Evolutionary conservation across 2,113 vertebrate species (phyloP).

Genomic region (Pachycephala philippinensis): DNA sequence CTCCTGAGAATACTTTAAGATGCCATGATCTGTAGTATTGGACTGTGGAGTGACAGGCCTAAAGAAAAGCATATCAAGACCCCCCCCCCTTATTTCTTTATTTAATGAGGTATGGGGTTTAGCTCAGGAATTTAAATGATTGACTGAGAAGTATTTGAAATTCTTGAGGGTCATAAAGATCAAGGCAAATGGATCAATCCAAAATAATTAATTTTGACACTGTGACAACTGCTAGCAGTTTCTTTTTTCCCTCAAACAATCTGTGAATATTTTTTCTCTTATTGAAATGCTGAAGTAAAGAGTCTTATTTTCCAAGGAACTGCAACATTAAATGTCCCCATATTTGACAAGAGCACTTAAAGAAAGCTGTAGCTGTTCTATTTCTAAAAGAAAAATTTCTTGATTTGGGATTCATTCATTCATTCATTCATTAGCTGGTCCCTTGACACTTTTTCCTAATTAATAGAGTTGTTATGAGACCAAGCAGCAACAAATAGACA

Average conservation of each 20-base stretch:
- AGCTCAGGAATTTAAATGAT: conserved; percentile 35
- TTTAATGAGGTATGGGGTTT: conserved; percentile 13
- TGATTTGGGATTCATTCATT: not conserved
- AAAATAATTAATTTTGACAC: conserved; percentile 21
- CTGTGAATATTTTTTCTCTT: not conserved
- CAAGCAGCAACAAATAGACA: not conserved
- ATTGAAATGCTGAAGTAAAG: not conserved
- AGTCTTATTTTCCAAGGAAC: not conserved
- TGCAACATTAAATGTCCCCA: not conserved
- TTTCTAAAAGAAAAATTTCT: not conserved
- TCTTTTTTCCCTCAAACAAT: not conserved
- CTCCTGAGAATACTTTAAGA: not conserved
- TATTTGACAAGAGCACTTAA: not conserved
- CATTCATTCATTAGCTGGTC: not conserved
- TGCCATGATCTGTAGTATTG: conserved; percentile 1
- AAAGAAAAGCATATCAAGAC: not conserved
- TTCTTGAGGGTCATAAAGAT: conserved; percentile 20
- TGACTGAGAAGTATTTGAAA: conserved; percentile 40
- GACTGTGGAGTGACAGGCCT: not conserved
- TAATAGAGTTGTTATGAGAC: not conserved
- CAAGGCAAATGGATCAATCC: conserved; percentile 7
- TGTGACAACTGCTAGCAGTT: not conserved
- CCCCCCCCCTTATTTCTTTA: not conserved
- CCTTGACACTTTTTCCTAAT: not conserved
- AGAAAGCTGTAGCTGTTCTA: not conserved